These are phyloP conservation scores for Flexamia atlantica DNA, from an alignment of 2,888 invertebrate genomes.

Conservation along the genomic window DNA sequence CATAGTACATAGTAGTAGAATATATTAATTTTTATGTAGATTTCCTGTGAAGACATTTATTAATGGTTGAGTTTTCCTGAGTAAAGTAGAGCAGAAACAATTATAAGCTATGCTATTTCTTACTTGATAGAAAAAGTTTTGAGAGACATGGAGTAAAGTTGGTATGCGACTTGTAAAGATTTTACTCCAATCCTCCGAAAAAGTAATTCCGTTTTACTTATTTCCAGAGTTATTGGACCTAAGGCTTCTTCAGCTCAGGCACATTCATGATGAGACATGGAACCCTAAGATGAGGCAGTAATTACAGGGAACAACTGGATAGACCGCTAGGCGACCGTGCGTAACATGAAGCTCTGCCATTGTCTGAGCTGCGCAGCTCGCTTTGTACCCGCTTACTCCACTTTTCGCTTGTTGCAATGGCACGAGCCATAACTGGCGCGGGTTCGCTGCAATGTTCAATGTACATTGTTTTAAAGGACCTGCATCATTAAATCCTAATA, in stretches of 20 bases:
- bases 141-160: too few relatives aligned
- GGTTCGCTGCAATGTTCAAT: not conserved
- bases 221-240: not conserved
- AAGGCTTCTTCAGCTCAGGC: not conserved
- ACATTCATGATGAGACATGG: not conserved
- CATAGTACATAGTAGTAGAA: too few relatives aligned
- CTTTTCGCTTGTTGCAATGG: not conserved
- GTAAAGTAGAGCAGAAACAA: too few relatives aligned
- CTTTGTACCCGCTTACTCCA: constrained; percentile 11
- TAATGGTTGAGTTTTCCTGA: too few relatives aligned
- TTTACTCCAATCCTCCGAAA: too few relatives aligned
- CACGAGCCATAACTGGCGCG: not conserved
- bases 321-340: constrained; percentile 33
- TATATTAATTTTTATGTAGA: too few relatives aligned
- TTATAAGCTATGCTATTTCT: too few relatives aligned
- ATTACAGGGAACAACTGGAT: not conserved
- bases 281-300: not conserved
- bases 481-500: constrained; percentile 3
- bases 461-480: not conserved
- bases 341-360: not conserved
- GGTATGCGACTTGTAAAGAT: too few relatives aligned
- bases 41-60: too few relatives aligned
- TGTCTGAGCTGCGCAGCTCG: not conserved
- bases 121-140: too few relatives aligned
- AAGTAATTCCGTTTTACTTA: too few relatives aligned